Evolutionary conservation across 2,888 invertebrate genomes (phyloP).

Genomic region (Germaria angustata): DNA sequence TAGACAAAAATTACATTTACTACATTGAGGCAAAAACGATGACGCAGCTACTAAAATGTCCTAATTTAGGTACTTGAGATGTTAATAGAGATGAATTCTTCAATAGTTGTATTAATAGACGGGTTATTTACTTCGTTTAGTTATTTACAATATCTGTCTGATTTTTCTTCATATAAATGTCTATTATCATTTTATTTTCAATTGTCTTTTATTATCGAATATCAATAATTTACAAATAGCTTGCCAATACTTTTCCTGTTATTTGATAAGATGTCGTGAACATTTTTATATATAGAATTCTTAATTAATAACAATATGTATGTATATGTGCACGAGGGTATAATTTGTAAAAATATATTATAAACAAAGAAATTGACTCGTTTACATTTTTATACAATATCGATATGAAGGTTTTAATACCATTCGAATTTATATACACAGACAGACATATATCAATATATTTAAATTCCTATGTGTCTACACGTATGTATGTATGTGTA

Average conservation of each 20-base stretch:
- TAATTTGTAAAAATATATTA: too few species aligned
- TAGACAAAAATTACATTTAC: slow-evolving; percentile 29
- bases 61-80: not conserved
- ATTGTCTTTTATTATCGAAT: too few species aligned
- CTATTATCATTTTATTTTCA: not conserved
- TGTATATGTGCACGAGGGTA: too few species aligned
- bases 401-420: too few species aligned
- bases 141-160: not conserved
- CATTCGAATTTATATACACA: not conserved
- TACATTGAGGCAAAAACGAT: not conserved
- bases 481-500: not conserved
- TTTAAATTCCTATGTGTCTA: too few species aligned
- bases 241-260: too few species aligned
- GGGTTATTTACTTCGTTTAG: slow-evolving; percentile 1
- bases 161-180: not conserved
- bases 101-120: slow-evolving; percentile 4
- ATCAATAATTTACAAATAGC: too few species aligned
- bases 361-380: too few species aligned
- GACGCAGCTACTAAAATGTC: slow-evolving; percentile 20
- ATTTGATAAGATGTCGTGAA: too few species aligned
- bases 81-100: not conserved
- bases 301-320: too few species aligned
- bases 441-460: not conserved
- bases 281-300: too few species aligned
- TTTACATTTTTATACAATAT: not conserved